Evolutionary conservation across 2,888 invertebrate genomes (phyloP).

Genomic region (Dicycla oo): DNA sequence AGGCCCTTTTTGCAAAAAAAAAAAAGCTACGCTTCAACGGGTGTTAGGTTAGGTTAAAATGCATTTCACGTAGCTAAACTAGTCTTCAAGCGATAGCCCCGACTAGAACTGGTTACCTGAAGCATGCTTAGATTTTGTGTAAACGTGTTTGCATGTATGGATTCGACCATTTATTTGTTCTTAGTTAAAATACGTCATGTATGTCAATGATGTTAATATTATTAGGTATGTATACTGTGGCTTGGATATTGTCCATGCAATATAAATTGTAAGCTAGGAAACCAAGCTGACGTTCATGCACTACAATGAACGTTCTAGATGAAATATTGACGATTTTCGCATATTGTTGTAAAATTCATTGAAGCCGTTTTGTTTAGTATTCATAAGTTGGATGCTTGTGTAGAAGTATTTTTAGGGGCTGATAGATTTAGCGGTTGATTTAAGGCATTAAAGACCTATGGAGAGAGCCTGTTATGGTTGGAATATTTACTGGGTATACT

Average conservation of each 20-base stretch:
- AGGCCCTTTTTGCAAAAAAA: background rate
- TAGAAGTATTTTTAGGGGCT: background rate
- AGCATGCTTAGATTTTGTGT: background rate
- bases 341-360: background rate
- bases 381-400: background rate
- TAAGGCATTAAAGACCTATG: background rate
- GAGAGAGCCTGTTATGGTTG: background rate
- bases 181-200: background rate
- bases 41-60: background rate
- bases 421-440: background rate
- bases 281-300: background rate
- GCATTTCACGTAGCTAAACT: background rate
- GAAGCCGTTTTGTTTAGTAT: background rate
- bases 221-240: background rate
- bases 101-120: background rate
- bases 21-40: background rate
- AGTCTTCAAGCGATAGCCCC: background rate
- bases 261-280: constrained; percentile 20
- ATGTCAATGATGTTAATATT: no score
- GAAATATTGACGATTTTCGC: constrained; percentile 8
- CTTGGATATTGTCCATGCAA: constrained; percentile 8
- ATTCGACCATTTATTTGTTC: background rate
- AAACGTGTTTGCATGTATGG: background rate
- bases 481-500: no score
- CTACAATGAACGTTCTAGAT: constrained; percentile 1